Percentiles rank a stretch among this genome's conserved stretches.
Conservation (phyloP, 2,113 vertebrate species). For the Daubentonia madagascariensis region DNA sequence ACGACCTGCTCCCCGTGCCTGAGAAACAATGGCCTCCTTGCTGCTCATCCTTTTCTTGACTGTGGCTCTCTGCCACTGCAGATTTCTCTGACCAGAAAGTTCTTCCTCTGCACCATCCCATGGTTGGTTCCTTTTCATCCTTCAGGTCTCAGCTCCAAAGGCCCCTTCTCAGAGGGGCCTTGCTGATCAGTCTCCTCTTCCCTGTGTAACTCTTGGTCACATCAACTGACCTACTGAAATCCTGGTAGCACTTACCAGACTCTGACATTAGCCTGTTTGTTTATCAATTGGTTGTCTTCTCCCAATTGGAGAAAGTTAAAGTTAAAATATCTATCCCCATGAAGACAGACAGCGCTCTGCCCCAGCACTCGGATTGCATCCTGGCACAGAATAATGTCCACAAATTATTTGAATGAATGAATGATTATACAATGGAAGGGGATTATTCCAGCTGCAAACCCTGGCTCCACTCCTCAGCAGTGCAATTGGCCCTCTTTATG, state of each 20-base stretch:
- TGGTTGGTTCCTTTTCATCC: neutral
- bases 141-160: neutral
- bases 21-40: no score
- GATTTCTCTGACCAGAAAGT: neutral
- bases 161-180: neutral
- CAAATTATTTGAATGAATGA: neutral
- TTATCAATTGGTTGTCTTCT: neutral
- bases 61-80: neutral
- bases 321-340: neutral
- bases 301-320: neutral
- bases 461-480: neutral
- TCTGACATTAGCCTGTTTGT: neutral
- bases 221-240: neutral
- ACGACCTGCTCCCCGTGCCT: accelerated
- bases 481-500: accelerated
- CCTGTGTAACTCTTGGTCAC: neutral
- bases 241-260: accelerated
- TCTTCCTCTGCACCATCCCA: neutral
- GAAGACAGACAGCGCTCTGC: neutral
- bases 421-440: no score
- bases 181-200: neutral
- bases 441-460: neutral
- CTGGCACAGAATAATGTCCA: neutral
- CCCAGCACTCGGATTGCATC: no score
- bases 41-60: neutral